Percentiles rank a stretch among this genome's conserved stretches.
Evolutionary conservation across 2,888 invertebrate species (phyloP).

Genomic region (Amphipoea lucens): DNA sequence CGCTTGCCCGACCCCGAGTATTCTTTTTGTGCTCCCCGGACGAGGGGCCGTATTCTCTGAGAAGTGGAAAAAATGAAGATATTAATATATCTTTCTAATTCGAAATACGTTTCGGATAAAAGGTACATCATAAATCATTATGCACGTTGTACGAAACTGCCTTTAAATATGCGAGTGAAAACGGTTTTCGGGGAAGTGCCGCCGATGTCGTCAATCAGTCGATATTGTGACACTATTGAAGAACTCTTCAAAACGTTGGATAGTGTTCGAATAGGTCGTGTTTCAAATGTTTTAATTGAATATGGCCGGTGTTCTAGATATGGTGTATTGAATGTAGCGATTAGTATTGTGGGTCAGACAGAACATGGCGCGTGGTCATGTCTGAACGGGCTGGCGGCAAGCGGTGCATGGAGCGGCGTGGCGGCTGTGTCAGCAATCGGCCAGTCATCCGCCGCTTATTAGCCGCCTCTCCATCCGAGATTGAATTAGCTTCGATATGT

Average conservation of each 20-base stretch:
- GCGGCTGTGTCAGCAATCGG: constrained; percentile 76
- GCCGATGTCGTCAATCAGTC: constrained; percentile 78
- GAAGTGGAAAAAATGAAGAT: constrained; percentile 90
- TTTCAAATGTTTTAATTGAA: constrained; percentile 60
- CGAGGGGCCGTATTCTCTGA: constrained; percentile 87
- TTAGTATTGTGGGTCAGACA: constrained; percentile 74
- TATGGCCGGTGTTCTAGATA: constrained; percentile 61
- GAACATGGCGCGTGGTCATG: constrained; percentile 77
- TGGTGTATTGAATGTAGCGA: constrained; percentile 71
- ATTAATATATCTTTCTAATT: constrained; percentile 91
- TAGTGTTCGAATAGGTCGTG: constrained; percentile 32
- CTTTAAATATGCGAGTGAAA: constrained; percentile 85
- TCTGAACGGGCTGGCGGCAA: constrained; percentile 57
- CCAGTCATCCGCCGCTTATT: constrained; percentile 88
- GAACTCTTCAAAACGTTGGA: constrained; percentile 2
- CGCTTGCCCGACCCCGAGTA: constrained; percentile 84
- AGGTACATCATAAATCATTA: constrained; percentile 89
- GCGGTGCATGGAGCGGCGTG: constrained; percentile 13
- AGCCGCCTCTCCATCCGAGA: constrained; percentile 82
- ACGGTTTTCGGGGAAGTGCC: constrained; percentile 84
- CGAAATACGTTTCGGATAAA: constrained; percentile 90
- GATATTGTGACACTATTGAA: constrained; percentile 77
- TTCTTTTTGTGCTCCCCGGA: constrained; percentile 87
- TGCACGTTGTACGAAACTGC: constrained; percentile 81
- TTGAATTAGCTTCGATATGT: constrained; percentile 87